A percentile compares a stretch with the other conserved stretches of the same genome.
These are phyloP conservation scores for Cephus runcator DNA, from an alignment of 2,888 invertebrate genomes.

Conservation along the genomic window DNA sequence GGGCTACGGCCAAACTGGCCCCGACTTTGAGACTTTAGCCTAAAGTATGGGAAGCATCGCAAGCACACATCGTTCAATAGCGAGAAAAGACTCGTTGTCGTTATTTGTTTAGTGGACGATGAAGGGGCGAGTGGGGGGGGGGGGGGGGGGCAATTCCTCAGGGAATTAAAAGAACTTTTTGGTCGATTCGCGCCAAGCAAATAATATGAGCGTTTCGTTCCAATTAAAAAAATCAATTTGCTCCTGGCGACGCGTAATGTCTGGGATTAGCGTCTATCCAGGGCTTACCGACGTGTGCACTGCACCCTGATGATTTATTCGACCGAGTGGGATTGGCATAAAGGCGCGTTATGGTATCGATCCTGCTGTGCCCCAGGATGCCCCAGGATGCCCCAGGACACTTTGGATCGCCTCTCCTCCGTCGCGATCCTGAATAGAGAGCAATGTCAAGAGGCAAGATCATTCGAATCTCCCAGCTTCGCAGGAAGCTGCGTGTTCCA, in stretches of 20 bases:
- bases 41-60: no score
- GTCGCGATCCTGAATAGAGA: neutral
- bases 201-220: conserved; percentile 11
- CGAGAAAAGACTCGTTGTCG: neutral
- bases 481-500: no score
- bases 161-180: conserved; percentile 8
- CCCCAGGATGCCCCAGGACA: neutral
- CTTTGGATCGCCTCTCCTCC: neutral
- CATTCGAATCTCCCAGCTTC: no score
- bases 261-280: conserved; percentile 15
- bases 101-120: conserved; percentile 11
- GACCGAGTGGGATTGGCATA: neutral
- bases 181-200: conserved; percentile 10
- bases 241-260: conserved; percentile 22
- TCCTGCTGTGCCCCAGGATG: neutral
- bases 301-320: neutral
- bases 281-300: neutral
- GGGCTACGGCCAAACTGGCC: conserved; percentile 32
- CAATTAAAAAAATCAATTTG: conserved; percentile 36
- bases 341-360: neutral
- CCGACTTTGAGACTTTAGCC: no score
- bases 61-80: neutral
- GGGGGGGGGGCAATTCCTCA: neutral
- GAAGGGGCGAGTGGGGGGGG: no score
- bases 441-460: no score